Percentiles rank a stretch among this genome's conserved stretches.
phyloP scores from a whole-genome alignment of 2,113 vertebrate genomes.

The Pluvianellus socialis region DNA sequence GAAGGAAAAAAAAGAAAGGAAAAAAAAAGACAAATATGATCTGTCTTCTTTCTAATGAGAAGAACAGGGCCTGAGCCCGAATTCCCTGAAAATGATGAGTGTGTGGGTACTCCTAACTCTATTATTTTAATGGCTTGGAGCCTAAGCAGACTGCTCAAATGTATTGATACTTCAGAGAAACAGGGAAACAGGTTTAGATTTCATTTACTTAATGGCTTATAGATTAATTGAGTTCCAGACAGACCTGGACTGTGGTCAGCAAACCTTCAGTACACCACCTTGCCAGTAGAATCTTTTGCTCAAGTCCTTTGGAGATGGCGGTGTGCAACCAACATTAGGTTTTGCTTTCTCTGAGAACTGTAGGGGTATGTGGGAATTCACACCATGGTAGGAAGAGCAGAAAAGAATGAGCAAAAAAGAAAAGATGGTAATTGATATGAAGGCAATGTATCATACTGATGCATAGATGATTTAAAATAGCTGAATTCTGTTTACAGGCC shows the following conservation, averaged over 20 bases:
- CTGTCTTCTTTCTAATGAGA: conserved; percentile 4
- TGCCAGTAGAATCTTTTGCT: not conserved
- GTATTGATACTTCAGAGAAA: conserved; percentile 58
- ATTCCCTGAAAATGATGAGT: conserved; percentile 14
- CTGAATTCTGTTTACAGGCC: not conserved
- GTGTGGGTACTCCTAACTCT: conserved; percentile 3
- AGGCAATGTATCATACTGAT: not conserved
- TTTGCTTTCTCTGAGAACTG: not conserved
- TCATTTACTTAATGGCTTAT: conserved; percentile 70
- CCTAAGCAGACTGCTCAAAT: conserved; percentile 49
- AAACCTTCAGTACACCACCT: not conserved
- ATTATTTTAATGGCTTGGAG: conserved; percentile 59
- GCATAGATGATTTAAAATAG: not conserved
- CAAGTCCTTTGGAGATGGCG: not conserved
- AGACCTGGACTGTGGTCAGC: conserved; percentile 12
- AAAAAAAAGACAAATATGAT: not conserved
- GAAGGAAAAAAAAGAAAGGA: no score
- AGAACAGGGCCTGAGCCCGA: not conserved
- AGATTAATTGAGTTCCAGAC: conserved; percentile 58
- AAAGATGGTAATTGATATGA: not conserved
- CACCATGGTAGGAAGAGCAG: not conserved
- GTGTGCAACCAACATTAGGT: not conserved
- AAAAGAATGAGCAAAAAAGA: not conserved
- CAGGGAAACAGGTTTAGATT: conserved; percentile 46
- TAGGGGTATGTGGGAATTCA: not conserved